phyloP scores from a whole-genome alignment of 2,113 vertebrate genomes.

The Ondatra zibethicus region DNA sequence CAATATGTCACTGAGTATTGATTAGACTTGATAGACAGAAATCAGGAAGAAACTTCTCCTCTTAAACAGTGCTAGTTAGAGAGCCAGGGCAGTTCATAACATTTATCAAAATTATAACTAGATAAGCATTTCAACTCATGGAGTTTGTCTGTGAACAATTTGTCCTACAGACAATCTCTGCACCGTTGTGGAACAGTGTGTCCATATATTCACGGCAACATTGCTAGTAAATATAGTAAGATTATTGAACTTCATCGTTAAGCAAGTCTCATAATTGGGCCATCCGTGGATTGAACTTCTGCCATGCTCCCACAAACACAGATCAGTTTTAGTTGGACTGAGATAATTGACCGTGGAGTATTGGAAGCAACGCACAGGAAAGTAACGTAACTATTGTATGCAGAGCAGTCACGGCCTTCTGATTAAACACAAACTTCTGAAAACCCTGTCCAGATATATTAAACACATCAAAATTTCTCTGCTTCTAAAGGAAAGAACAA shows the following conservation, averaged over 20 bases:
- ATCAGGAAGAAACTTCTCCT: neutral
- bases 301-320: neutral
- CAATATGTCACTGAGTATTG: neutral
- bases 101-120: neutral
- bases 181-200: neutral
- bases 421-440: neutral
- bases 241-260: neutral
- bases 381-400: no score
- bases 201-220: neutral
- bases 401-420: neutral
- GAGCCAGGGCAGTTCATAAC: neutral
- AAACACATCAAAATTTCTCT: neutral
- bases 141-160: neutral
- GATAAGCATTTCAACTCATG: neutral
- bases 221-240: neutral
- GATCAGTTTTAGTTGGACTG: neutral
- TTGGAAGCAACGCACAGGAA: neutral
- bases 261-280: neutral
- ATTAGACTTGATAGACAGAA: neutral
- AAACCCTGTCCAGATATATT: neutral
- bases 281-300: neutral
- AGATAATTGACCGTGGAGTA: neutral
- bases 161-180: neutral
- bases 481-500: neutral
- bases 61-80: neutral